Conservation (phyloP, 2,888 invertebrate genomes). For the Athetis lepigone region DNA sequence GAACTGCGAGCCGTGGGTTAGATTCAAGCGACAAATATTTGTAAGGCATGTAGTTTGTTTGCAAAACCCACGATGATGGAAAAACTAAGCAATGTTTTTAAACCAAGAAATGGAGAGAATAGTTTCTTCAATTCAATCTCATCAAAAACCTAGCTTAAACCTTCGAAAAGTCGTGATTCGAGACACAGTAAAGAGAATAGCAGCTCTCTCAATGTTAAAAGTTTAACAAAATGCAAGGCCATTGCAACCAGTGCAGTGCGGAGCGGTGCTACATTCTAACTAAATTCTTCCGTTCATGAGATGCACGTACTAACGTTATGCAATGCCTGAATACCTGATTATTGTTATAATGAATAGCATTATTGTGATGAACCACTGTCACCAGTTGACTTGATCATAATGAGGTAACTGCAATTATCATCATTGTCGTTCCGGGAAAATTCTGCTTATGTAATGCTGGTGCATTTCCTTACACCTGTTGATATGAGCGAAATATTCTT, state of each 20-base stretch:
- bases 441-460: not conserved
- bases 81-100: no score
- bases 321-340: constrained; percentile 34
- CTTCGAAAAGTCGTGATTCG: no score
- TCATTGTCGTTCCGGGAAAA: constrained; percentile 3
- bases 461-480: not conserved
- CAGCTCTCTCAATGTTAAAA: not conserved
- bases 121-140: not conserved
- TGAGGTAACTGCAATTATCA: constrained; percentile 13
- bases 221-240: constrained; percentile 6
- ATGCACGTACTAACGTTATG: constrained; percentile 26
- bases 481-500: no score
- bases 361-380: not conserved
- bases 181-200: no score
- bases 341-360: constrained; percentile 21
- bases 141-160: not conserved
- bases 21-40: no score
- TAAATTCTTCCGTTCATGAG: constrained; percentile 18
- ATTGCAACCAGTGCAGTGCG: constrained; percentile 25
- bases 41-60: no score
- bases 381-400: constrained; percentile 21
- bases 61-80: no score
- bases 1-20: no score
- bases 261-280: constrained; percentile 21
- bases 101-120: not conserved